Base-by-base conservation (phyloP, 2,113 vertebrate species). In the Malurus cyaneus region DNA sequence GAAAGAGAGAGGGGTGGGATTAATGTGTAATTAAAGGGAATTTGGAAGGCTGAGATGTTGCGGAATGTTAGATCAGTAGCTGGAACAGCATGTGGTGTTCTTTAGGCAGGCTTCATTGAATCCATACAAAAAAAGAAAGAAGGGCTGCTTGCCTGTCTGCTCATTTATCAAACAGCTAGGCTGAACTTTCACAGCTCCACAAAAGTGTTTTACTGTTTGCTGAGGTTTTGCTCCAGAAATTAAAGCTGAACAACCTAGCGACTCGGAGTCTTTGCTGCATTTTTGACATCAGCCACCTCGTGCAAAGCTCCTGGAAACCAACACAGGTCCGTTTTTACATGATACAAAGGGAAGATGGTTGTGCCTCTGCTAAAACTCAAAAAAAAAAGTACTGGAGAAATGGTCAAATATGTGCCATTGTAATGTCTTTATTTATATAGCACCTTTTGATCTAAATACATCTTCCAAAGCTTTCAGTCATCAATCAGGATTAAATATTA, bases 41-140 rank as follows among this genome's bases (percentile, higher is more conserved):
- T 99, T 99, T 99, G 99, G 99, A 99, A 99, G 99, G 98, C 98
- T 98, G 98, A 99, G 99, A 98, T 99, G 99, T 99, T 99, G 98
- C 98, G 98, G 99, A 99, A 99, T 99, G 99, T 99, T 99, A 99
- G 99, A 99, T 99, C 99, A 99, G 99, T 99, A 98, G 99, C 99
- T 98, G 97, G 98, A 99, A 98, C 99, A 99, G 99, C 99, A 98
- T 99, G 99, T 98, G 99, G 99, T 98, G 98, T 99, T 99, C 99
- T 99, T 99, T 99, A 99, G 98, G 98, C 99, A 99, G 98, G 99
- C 99, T 99, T 99, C 99, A 99, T 99, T 99, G 99, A 99, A 98
- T 98, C 98, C 91, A 98, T 97, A 99, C 99, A 99, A 99, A 99
- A 99, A 98, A 98, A 98, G 98, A 98, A 98, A 98, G 98, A 98